Evolutionary conservation across 2,888 invertebrate species (phyloP).

Genomic region (Ischnus inquisitorius): DNA sequence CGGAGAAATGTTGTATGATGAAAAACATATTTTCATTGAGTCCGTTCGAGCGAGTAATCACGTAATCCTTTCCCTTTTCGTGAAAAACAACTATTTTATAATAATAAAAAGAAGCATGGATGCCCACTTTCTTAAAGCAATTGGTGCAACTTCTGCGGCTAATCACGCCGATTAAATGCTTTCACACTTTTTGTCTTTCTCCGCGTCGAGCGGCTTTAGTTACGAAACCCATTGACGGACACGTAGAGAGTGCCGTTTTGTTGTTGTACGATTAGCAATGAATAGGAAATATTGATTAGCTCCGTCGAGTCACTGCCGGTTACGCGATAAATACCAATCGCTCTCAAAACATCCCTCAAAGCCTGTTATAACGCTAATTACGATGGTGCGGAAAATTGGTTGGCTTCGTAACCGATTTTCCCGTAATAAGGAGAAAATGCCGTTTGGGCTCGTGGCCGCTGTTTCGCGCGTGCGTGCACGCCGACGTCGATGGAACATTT

Average conservation of each 20-base stretch:
- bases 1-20: too few species aligned
- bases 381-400: conserved; percentile 5
- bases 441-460: conserved; percentile 56
- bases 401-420: conserved; percentile 70
- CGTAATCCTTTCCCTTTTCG: conserved; percentile 23
- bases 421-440: conserved; percentile 78
- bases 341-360: conserved; percentile 11
- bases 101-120: background rate
- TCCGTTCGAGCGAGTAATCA: conserved; percentile 2
- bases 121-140: conserved; percentile 19
- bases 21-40: background rate
- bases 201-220: background rate
- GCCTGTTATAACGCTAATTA: background rate
- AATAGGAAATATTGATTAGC: conserved; percentile 26
- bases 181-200: conserved; percentile 13
- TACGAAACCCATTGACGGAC: conserved; percentile 9
- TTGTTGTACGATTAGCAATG: conserved; percentile 20
- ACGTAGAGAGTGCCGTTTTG: background rate
- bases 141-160: background rate
- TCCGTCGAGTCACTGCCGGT: conserved; percentile 15
- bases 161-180: background rate
- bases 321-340: background rate
- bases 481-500: background rate
- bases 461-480: background rate
- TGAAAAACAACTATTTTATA: conserved; percentile 1